Evolutionary conservation across 2,113 vertebrate species (phyloP), one percentile per base, ranked within the genome.

Genomic region (Campylorhamphus procurvoides): DNA sequence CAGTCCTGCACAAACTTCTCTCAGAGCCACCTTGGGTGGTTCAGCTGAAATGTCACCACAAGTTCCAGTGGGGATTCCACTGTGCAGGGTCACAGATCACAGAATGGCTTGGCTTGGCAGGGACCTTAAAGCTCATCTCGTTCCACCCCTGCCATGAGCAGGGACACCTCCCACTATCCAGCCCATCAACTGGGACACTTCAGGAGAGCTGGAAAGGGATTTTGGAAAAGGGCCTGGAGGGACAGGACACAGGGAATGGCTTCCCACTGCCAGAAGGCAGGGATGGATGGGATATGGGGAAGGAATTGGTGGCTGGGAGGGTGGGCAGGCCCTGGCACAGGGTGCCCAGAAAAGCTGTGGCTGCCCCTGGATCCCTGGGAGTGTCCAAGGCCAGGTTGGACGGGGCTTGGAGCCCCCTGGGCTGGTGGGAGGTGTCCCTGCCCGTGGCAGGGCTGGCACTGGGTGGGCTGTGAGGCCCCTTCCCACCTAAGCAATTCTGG

Each of bases 401-500:
- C 20, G 17, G 25, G 39, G 23, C 14, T 56, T 6, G 47, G 37
- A 17, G 19, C 46, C 24, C 1, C 47, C 50, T 60, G 46, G 80
- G 25, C 14, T 5, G 19, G 35, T 40, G 71, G 35, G 5, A 85
- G 71, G 46, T 10, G 47, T 47, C n/a, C 47, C 56, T 87, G 58
- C 40, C 46, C 40, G 20, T 7, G 49, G 56, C 39, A 9, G n/a
- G 19, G 35, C 1, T 27, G 37, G 37, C 0, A 5, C 7, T 6
- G 15, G 33, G 0, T 2, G 13, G 17, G 7, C 0, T 44, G 52
- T 19, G 0, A 33, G 0, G 12, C 50, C 44, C 35, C 18, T 58
- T 40, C 14, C 42, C 12, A 25, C 13, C 33, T 39, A 60, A 29
- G 5, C 12, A 6, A 23, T 15, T 52, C 8, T 24, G 8, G 3